Conservation (phyloP, 1,140 invertebrate genomes). For the Phortica variegata region DNA sequence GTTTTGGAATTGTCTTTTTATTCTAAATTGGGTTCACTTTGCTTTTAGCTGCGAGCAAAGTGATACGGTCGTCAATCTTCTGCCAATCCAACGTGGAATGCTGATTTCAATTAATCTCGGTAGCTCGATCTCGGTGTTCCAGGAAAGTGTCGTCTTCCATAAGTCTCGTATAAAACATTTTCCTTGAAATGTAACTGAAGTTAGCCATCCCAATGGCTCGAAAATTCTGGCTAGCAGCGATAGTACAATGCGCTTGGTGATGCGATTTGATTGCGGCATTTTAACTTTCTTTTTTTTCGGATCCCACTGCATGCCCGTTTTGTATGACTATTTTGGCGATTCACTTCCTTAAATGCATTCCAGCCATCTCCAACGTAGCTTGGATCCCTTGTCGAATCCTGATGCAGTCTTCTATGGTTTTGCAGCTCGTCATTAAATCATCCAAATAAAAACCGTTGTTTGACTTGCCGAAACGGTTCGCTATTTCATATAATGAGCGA, state of each 20-base stretch:
- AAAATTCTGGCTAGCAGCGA: not conserved
- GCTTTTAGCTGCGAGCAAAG: constrained; percentile 29
- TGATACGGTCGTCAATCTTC: no score
- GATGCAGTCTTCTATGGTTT: no score
- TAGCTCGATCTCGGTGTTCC: not conserved
- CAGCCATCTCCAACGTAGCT: no score
- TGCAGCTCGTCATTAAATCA: no score
- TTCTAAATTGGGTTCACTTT: constrained; percentile 27
- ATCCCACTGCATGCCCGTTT: constrained; percentile 40
- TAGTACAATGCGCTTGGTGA: not conserved
- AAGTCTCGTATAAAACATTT: not conserved
- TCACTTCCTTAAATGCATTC: constrained; percentile 50
- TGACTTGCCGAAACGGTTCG: no score
- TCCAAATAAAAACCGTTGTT: no score
- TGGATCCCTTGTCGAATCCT: constrained; percentile 24
- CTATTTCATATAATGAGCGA: no score
- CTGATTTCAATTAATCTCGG: not conserved
- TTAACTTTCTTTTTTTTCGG: constrained; percentile 18
- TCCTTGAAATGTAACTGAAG: no score
- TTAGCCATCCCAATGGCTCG: no score
- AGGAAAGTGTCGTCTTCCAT: not conserved
- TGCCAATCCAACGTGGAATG: no score
- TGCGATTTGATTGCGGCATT: no score
- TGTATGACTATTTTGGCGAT: not conserved
- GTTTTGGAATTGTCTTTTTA: not conserved